A percentile compares a stretch with the other conserved stretches of the same genome.
These are phyloP conservation scores for Stenotaenia linearis DNA, from an alignment of 2,888 invertebrate species.

Conservation along the genomic window DNA sequence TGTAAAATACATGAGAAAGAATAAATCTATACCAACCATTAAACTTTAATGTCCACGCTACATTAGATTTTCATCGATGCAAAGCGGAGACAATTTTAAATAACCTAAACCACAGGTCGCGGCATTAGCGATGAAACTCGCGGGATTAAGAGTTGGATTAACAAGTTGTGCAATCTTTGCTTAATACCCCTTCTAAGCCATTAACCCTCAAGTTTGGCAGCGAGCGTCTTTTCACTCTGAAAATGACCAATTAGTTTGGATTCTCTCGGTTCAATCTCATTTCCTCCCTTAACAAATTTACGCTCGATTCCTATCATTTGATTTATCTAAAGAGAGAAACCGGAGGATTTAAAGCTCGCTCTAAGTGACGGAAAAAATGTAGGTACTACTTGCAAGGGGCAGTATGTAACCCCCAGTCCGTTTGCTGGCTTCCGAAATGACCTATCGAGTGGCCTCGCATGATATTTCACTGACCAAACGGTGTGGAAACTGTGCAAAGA, in stretches of 20 bases:
- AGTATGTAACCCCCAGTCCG: not conserved
- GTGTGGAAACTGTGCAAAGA: constrained; percentile 2
- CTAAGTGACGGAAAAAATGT: not conserved
- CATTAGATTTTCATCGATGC: not conserved
- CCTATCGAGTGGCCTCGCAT: not conserved
- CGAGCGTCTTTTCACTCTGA: not conserved
- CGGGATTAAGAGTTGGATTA: not conserved
- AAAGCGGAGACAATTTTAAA: not conserved
- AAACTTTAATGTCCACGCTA: too few species aligned
- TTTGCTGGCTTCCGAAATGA: not conserved
- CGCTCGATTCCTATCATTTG: constrained; percentile 11
- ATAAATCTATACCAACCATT: too few species aligned
- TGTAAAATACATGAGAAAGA: too few species aligned
- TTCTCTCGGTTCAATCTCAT: not conserved
- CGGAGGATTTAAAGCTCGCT: not conserved
- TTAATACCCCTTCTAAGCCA: not conserved
- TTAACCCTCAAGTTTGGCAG: constrained; percentile 7
- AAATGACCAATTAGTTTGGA: constrained; percentile 7
- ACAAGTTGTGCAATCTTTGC: not conserved
- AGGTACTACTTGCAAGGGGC: not conserved
- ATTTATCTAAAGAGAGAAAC: not conserved
- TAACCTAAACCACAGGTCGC: not conserved
- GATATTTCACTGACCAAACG: constrained; percentile 1
- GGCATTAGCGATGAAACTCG: not conserved
- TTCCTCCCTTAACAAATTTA: constrained; percentile 6